Percentiles rank a stretch among this genome's conserved stretches.
Conservation (phyloP, 2,888 invertebrate species). For the Cerceris ruficornis region DNA sequence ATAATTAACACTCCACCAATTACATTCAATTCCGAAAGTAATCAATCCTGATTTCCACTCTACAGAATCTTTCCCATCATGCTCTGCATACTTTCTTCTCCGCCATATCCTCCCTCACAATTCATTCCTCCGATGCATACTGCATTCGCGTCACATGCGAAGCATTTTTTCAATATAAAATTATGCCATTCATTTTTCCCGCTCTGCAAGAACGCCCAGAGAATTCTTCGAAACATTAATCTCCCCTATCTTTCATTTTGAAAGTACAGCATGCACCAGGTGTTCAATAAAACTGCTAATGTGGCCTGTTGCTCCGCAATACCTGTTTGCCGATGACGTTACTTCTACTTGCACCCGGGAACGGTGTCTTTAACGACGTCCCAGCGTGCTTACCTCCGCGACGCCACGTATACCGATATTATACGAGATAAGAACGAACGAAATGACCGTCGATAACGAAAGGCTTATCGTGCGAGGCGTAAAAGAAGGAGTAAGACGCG, state of each 20-base stretch:
- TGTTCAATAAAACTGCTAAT: constrained; percentile 70
- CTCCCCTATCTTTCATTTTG: constrained; percentile 29
- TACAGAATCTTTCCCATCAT: neutral
- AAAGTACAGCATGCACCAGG: constrained; percentile 30
- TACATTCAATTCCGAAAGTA: neutral
- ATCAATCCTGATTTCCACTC: neutral
- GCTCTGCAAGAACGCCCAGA: constrained; percentile 2
- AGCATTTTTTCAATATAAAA: neutral
- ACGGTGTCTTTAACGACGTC: constrained; percentile 29
- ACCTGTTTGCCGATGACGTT: constrained; percentile 22
- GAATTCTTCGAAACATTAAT: constrained; percentile 20
- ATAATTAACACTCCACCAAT: constrained; percentile 45
- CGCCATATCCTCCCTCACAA: neutral
- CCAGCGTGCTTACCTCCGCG: neutral
- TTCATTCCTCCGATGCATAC: neutral
- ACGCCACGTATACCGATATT: neutral
- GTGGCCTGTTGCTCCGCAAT: constrained; percentile 58
- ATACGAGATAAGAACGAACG: neutral
- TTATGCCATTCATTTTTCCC: neutral
- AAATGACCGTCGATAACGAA: neutral
- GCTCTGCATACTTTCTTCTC: neutral
- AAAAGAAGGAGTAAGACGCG: neutral
- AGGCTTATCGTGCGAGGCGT: neutral
- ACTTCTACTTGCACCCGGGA: constrained; percentile 11
- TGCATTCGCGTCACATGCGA: neutral